Evolutionary conservation across 2,888 invertebrate genomes (phyloP), one percentile per base, ranked within the genome.

Genomic region (Lasioglossum oenotherae): DNA sequence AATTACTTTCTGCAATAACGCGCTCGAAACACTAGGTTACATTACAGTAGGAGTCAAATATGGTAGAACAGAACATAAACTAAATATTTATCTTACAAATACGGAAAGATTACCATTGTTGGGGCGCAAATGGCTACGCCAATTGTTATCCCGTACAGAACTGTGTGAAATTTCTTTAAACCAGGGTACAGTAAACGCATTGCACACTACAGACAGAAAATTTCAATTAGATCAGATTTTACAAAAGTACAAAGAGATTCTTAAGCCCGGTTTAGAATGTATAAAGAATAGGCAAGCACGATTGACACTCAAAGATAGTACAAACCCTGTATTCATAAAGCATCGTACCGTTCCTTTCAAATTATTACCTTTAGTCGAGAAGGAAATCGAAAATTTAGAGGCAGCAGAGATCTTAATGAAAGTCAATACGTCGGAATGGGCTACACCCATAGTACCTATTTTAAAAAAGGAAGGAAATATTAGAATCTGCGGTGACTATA

Each of bases 61-160:
- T 23, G 57, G 57, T 0, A 5, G 23, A 23, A 57, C 19, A 2
- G 57, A 57, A 57, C 57, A n/a, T 57, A 57, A 57, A 53, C 19
- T 74, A 49, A 49, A 74, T 49, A 74, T 74, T 5, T 53, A 53
- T 16, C 16, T 74, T 23, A 74, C 73, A 27, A 74, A 74, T 27
- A 31, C 23, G 14, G n/a, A 44, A 19, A 27, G 73, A 49, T 8
- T 27, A 44, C 73, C 53, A 10, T 19, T 74, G 23, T 14, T 74
- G n/a, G 73, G 73, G 5, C 73, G 73, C 10, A 53, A 74, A 74
- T 74, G 73, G 53, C 14, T 74, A 49, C 73, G 73, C 6, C 73
- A 74, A 74, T 44, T 74, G 27, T 64, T 64, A 64, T 10, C 12
- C 27, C n/a, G 12, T 10, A 64, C n/a, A 19, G 27, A 64, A 64